Base-by-base conservation (phyloP, 2,888 invertebrate species). In the Ypsolopha sequella region DNA sequence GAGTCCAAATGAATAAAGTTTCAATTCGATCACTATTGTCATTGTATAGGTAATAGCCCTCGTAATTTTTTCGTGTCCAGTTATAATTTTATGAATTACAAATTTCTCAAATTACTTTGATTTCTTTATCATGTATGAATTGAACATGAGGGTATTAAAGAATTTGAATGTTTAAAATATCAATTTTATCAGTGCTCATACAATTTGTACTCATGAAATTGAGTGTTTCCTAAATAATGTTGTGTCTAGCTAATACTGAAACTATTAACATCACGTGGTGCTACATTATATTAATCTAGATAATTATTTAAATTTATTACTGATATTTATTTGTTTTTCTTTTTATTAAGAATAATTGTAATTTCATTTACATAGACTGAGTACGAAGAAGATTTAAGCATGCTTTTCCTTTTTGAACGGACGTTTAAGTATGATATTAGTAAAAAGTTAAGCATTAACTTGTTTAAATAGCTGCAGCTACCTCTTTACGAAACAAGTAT, bases 401-500 rank as follows among this genome's bases (percentile, higher is more conserved):
- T 11, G 9, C 14, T 14, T n/a, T 47, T 13, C 2, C 9, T 33
- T 33, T n/a, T n/a, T n/a, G n/a, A n/a, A 9, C 34, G 33, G 1
- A 33, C 14, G 8, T 24, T 6, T 9, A 6, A 24, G 7, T 24
- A 24, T 24, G 24, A 24, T 24, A 24, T 24, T 24, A 24, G 24
- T 24, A 24, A 24, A n/a, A 35, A 34, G n/a, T n/a, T 45, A 10
- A 43, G 24, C 34, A 45, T 24, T n/a, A 13, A 45, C n/a, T 45
- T 9, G 6, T 7, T 65, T 63, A 56, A 66, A 62, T 61, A 58
- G 73, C 73, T 75, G 73, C 73, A 78, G 76, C 82, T 82, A 84
- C 84, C 81, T 82, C 84, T 81, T 67, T 64, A 43, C 34, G 45
- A 51, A 70, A 75, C 69, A 78, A 70, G 67, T 84, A 81, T 81